These are phyloP conservation scores for Ernsta delagoae DNA, from an alignment of 2,888 invertebrate genomes.

Conservation along the genomic window DNA sequence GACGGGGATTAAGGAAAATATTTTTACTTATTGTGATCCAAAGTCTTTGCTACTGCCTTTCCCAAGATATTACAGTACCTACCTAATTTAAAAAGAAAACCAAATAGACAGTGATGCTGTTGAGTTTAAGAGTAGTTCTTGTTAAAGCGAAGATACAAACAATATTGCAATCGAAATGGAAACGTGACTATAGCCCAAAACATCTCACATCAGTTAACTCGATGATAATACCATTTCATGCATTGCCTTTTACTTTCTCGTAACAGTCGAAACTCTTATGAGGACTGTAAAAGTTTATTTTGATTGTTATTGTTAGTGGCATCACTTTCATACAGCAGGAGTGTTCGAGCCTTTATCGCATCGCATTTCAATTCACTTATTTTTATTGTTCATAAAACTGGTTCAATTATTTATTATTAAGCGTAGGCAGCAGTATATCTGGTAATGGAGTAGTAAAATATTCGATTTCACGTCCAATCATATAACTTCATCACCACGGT, in stretches of 20 bases:
- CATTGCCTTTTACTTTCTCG: conserved; percentile 7
- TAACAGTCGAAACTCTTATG: neutral
- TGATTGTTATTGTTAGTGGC: conserved; percentile 14
- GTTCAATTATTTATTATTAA: conserved; percentile 20
- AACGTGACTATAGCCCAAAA: neutral
- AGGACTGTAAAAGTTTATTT: conserved; percentile 14
- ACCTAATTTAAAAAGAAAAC: neutral
- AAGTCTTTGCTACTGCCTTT: too few relatives aligned
- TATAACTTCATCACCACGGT: too few relatives aligned
- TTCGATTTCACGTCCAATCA: too few relatives aligned
- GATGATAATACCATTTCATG: neutral
- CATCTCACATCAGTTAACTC: neutral
- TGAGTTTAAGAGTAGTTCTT: too few relatives aligned
- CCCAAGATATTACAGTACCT: too few relatives aligned
- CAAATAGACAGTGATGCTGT: neutral
- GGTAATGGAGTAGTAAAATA: neutral
- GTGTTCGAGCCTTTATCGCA: neutral
- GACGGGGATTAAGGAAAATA: too few relatives aligned
- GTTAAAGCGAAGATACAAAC: neutral
- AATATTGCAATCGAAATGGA: neutral
- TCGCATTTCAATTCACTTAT: conserved; percentile 7
- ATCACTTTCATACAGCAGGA: conserved; percentile 6
- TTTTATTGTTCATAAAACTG: conserved; percentile 9
- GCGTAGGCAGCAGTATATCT: conserved; percentile 3
- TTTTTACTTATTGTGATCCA: too few relatives aligned